These are phyloP conservation scores for Dasypolia templi DNA, from an alignment of 2,888 invertebrate genomes.

Conservation along the genomic window DNA sequence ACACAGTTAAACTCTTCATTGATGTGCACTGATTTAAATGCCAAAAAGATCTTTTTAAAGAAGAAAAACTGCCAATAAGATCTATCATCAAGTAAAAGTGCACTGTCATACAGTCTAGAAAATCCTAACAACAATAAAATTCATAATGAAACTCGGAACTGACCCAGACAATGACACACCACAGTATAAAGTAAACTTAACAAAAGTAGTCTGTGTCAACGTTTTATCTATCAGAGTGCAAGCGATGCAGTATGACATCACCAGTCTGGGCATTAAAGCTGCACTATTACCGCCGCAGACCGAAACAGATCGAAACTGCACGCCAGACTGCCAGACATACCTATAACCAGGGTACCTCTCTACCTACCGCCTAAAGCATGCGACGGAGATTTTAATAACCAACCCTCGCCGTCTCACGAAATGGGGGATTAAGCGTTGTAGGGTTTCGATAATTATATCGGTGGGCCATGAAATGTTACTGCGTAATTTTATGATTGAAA, in stretches of 20 bases:
- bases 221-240: constrained; percentile 38
- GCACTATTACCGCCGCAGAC: constrained; percentile 72
- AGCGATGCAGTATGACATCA: constrained; percentile 63
- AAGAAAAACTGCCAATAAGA: neutral
- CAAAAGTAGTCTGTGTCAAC: constrained; percentile 12
- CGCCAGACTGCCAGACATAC: constrained; percentile 73
- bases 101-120: neutral
- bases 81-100: neutral
- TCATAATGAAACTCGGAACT: constrained; percentile 35
- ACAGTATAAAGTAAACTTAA: constrained; percentile 44
- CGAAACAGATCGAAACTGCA: constrained; percentile 80
- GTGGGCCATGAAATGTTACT: constrained; percentile 44
- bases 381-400: constrained; percentile 66
- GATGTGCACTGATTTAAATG: neutral
- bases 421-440: constrained; percentile 58
- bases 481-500: constrained; percentile 45
- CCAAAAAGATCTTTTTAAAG: neutral
- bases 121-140: constrained; percentile 14
- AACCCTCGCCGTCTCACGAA: constrained; percentile 50
- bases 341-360: constrained; percentile 49
- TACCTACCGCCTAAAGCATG: constrained; percentile 49
- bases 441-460: constrained; percentile 63
- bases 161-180: constrained; percentile 49
- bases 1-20: neutral
- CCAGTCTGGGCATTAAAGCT: constrained; percentile 59